These are phyloP conservation scores for Drosophila sechellia DNA, from an alignment of 1,140 invertebrate genomes.

Conservation along the genomic window DNA sequence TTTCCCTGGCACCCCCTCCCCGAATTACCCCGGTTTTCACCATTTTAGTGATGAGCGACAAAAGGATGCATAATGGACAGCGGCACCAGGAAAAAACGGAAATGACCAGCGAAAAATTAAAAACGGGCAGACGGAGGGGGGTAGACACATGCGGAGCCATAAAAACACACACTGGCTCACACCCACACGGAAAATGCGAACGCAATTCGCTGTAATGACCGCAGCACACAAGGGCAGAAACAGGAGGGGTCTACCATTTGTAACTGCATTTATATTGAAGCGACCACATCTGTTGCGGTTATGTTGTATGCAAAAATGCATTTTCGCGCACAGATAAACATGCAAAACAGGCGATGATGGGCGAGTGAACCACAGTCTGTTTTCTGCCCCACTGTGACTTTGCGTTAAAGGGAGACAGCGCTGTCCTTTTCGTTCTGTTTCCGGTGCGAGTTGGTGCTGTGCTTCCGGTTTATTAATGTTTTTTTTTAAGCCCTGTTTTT, in stretches of 20 bases:
- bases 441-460: conserved; percentile 56
- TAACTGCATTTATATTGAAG: conserved; percentile 83
- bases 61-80: conserved; percentile 67
- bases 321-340: conserved; percentile 82
- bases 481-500: conserved; percentile 52
- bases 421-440: conserved; percentile 62
- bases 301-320: conserved; percentile 82
- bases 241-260: conserved; percentile 56
- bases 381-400: conserved; percentile 30
- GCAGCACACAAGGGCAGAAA: conserved; percentile 44
- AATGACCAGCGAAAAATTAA: conserved; percentile 75
- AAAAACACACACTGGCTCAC: conserved; percentile 49
- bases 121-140: conserved; percentile 28
- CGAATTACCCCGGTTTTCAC: conserved; percentile 23
- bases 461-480: conserved; percentile 76
- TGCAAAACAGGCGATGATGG: conserved; percentile 52
- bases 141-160: conserved; percentile 45
- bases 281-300: conserved; percentile 82
- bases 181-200: conserved; percentile 55
- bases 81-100: conserved; percentile 66
- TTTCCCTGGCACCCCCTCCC: conserved; percentile 7
- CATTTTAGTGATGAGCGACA: conserved; percentile 60
- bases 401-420: conserved; percentile 33
- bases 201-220: conserved; percentile 78
- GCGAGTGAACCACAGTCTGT: conserved; percentile 16